Evolutionary conservation across 1,140 invertebrate species (phyloP).

Genomic region (Conus ventricosus): DNA sequence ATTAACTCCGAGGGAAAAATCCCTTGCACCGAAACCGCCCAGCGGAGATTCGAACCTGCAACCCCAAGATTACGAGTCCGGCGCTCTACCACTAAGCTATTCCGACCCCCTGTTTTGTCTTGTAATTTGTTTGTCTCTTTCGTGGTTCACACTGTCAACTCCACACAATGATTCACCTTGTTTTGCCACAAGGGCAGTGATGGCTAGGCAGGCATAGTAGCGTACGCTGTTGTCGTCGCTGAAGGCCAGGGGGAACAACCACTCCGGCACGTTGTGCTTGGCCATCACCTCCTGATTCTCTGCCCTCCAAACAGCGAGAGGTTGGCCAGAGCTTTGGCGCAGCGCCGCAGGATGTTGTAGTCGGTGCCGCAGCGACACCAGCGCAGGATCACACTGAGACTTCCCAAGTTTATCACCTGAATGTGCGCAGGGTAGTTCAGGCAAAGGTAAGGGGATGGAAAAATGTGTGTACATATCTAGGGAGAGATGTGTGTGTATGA

Average conservation of each 20-base stretch:
- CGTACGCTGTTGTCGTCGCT: conserved; percentile 91
- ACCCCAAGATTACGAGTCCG: no score
- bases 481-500: no score
- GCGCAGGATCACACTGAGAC: conserved; percentile 87
- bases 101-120: no score
- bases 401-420: conserved; percentile 75
- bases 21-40: no score
- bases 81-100: no score
- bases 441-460: no score
- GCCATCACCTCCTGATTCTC: conserved; percentile 99
- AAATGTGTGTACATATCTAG: no score
- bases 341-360: conserved; percentile 88
- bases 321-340: conserved; percentile 96
- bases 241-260: conserved; percentile 98
- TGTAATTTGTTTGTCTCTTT: no score
- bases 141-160: no score
- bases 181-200: conserved; percentile 97
- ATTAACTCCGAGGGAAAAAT: no score
- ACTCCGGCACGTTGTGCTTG: conserved; percentile 90
- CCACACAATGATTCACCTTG: conserved; percentile 76
- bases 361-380: conserved; percentile 94
- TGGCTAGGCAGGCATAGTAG: conserved; percentile 98
- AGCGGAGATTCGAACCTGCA: no score
- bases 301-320: conserved; percentile 94
- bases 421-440: no score